Evolutionary conservation across 2,888 invertebrate genomes (phyloP), one percentile per base, ranked within the genome.

Genomic region (Phengaris alcon): DNA sequence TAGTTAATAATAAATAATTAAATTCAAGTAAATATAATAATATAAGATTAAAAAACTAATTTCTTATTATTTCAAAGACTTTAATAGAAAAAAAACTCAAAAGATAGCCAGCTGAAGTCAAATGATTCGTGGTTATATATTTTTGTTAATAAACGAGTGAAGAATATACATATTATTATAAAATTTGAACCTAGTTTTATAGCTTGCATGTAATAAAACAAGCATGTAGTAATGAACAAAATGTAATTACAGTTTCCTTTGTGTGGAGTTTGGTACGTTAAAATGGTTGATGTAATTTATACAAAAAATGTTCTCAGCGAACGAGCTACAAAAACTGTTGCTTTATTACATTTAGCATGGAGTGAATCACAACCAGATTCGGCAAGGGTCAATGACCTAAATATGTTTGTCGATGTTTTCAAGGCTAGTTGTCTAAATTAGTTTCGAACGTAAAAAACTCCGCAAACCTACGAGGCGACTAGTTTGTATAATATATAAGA

Each of bases 341-440:
- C 88, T 90, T 89, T 90, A 91, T 91, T 90, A 92, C 91, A 91
- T 87, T 89, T 90, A 87, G 90, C 90, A 88, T 86, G 85, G 82
- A 83, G 90, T 93, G 93, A 93, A 92, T 93, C 93, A 93, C 90
- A 89, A 90, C 88, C 88, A 90, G 91, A 93, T 91, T 93, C 88
- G 90, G 89, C 85, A 84, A 90, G 91, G 93, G 93, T 93, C 89
- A 93, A 91, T 91, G 91, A 93, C 93, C 93, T 85, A 91, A 91
- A 92, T 92, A 87, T 90, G 90, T 89, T 91, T 89, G 87, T 90
- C 88, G 85, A 88, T 90, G 85, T 89, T 85, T 89, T 91, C 93
- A 93, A 93, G 93, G 93, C 90, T 91, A 90, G 82, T 80, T 84
- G 83, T 88, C 87, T 88, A 88, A 91, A 90, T 90, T 85, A 86